Conservation (phyloP, 2,113 vertebrate genomes). For the Psilopogon haemacephalus region DNA sequence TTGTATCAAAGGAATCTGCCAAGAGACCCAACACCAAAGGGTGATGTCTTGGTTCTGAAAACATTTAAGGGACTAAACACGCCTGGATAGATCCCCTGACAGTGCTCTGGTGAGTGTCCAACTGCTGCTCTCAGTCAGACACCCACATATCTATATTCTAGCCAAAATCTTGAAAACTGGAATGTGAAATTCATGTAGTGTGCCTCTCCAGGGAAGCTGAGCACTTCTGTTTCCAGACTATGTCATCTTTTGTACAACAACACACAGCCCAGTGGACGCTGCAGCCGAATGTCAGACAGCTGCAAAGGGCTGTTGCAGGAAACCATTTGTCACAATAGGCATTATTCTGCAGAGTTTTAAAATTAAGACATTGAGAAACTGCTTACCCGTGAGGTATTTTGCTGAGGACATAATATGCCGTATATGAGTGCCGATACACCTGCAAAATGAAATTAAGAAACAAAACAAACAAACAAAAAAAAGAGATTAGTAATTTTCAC, state of each 20-base stretch:
- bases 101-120: background rate
- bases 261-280: background rate
- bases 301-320: background rate
- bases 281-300: background rate
- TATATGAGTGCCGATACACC: constrained; percentile 92
- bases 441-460: constrained; percentile 72
- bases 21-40: background rate
- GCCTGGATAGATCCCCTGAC: background rate
- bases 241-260: background rate
- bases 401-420: constrained; percentile 93
- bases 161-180: background rate
- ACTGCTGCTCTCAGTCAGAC: background rate
- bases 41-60: background rate
- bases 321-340: background rate
- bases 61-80: background rate
- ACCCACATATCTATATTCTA: background rate
- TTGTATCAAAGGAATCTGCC: background rate
- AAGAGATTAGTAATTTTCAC: constrained; percentile 20
- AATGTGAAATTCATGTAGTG: background rate
- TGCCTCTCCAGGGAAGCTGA: background rate
- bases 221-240: constrained; percentile 14
- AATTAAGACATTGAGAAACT: constrained; percentile 28
- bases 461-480: constrained; percentile 30
- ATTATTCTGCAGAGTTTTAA: background rate
- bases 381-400: constrained; percentile 84